Evolutionary conservation across 2,888 invertebrate species (phyloP).

Genomic region (Aspidapion aeneum): DNA sequence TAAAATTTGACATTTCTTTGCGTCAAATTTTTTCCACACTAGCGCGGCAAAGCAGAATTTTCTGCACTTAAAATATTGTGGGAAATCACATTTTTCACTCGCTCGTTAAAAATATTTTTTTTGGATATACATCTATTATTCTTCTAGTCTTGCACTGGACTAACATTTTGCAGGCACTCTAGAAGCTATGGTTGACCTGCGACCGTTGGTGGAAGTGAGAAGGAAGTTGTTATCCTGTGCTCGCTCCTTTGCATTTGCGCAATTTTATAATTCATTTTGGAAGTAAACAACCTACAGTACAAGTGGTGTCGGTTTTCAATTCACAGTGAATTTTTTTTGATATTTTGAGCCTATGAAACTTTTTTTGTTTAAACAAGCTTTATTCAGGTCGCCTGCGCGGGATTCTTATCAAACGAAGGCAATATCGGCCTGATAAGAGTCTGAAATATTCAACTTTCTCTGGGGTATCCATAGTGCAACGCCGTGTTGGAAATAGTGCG

Average conservation of each 20-base stretch:
- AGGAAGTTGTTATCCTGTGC: neutral
- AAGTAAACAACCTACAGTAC: slow-evolving; percentile 15
- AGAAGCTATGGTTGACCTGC: neutral
- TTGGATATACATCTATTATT: too few species aligned
- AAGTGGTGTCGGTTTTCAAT: neutral
- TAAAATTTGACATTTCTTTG: too few species aligned
- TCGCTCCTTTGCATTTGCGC: slow-evolving; percentile 6
- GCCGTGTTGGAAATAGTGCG: neutral
- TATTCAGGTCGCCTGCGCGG: neutral
- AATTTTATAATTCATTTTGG: slow-evolving; percentile 2
- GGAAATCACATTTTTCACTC: too few species aligned
- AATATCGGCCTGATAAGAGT: neutral
- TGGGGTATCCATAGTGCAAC: neutral
- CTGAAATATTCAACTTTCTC: neutral
- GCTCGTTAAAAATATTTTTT: too few species aligned
- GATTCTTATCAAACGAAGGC: neutral
- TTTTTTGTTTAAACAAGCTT: neutral
- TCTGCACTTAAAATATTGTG: too few species aligned
- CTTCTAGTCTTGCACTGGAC: too few species aligned
- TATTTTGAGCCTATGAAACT: neutral
- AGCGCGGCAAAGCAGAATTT: too few species aligned
- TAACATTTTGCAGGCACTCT: too few species aligned
- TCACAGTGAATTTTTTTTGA: neutral
- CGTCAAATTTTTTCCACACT: too few species aligned
- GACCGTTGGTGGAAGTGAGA: neutral